Evolutionary conservation across 2,888 invertebrate species (phyloP).

Genomic region (Diaperis boleti): DNA sequence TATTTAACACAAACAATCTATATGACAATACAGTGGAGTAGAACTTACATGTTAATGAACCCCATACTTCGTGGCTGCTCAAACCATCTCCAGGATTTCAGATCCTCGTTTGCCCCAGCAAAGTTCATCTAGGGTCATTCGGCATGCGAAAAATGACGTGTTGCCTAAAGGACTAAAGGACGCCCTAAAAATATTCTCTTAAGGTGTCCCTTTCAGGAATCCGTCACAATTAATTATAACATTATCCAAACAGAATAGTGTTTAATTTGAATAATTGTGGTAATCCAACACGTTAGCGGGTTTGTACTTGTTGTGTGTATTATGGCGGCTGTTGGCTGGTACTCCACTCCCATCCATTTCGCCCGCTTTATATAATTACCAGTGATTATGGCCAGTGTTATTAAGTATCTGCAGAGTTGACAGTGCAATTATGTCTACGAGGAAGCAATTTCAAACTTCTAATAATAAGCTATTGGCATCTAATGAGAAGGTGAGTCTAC

Average conservation of each 20-base stretch:
- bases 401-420: conserved; percentile 50
- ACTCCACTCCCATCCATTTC: conserved; percentile 42
- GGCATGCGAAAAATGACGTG: conserved; percentile 17
- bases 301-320: conserved; percentile 36
- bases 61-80: too few relatives aligned
- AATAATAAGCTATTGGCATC: conserved; percentile 46
- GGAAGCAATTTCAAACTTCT: conserved; percentile 52
- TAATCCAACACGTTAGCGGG: conserved; percentile 32
- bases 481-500: conserved; percentile 35
- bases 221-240: conserved; percentile 39
- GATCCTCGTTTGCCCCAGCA: conserved; percentile 12
- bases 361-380: conserved; percentile 48
- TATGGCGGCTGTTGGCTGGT: conserved; percentile 29
- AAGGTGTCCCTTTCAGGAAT: conserved; percentile 36
- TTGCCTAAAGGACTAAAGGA: conserved; percentile 26
- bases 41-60: too few relatives aligned
- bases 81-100: too few relatives aligned
- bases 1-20: too few relatives aligned
- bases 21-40: too few relatives aligned
- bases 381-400: conserved; percentile 48
- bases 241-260: conserved; percentile 27
- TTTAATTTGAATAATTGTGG: conserved; percentile 41
- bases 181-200: conserved; percentile 22
- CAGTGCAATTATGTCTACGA: conserved; percentile 53
- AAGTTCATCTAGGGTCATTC: conserved; percentile 12